A percentile compares a stretch with the other conserved stretches of the same genome.
Evolutionary conservation across 2,888 invertebrate species (phyloP).

Genomic region (Agrenia bidenticulata): DNA sequence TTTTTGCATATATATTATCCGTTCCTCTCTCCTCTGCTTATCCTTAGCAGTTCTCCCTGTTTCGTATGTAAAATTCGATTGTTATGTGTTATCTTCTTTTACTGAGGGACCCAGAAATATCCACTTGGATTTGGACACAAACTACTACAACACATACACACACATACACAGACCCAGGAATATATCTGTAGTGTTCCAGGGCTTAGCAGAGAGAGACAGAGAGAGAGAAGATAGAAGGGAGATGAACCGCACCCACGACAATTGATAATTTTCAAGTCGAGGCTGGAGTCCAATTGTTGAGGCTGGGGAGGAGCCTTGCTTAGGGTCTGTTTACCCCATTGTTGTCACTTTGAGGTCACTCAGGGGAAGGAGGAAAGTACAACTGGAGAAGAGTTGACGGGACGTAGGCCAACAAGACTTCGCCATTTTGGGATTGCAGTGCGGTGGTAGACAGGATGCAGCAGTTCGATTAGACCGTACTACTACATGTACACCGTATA

Average conservation of each 20-base stretch:
- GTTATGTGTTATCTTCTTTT: too few species aligned
- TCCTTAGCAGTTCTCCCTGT: too few species aligned
- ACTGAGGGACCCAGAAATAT: too few species aligned
- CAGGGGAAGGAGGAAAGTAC: slow-evolving; percentile 35
- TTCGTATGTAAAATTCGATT: too few species aligned
- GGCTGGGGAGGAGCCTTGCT: slow-evolving; percentile 27
- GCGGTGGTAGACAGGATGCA: slow-evolving; percentile 53
- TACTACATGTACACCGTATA: background rate
- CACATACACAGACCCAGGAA: too few species aligned
- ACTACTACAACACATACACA: too few species aligned
- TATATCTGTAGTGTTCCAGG: too few species aligned
- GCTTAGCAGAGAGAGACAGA: slow-evolving; percentile 12
- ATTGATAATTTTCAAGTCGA: too few species aligned
- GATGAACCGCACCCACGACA: slow-evolving; percentile 38
- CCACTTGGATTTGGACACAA: too few species aligned
- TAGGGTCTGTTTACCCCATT: slow-evolving; percentile 39
- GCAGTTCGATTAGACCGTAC: slow-evolving; percentile 50
- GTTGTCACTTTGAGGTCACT: slow-evolving; percentile 39
- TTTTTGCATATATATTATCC: too few species aligned
- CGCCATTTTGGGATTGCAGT: slow-evolving; percentile 53
- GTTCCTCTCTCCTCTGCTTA: background rate
- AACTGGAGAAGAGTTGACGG: slow-evolving; percentile 42
- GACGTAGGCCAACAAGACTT: slow-evolving; percentile 47
- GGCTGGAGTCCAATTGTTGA: slow-evolving; percentile 18
- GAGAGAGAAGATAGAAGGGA: slow-evolving; percentile 1